Conservation (phyloP, 2,888 invertebrate species). For the Perizoma affinitatum region DNA sequence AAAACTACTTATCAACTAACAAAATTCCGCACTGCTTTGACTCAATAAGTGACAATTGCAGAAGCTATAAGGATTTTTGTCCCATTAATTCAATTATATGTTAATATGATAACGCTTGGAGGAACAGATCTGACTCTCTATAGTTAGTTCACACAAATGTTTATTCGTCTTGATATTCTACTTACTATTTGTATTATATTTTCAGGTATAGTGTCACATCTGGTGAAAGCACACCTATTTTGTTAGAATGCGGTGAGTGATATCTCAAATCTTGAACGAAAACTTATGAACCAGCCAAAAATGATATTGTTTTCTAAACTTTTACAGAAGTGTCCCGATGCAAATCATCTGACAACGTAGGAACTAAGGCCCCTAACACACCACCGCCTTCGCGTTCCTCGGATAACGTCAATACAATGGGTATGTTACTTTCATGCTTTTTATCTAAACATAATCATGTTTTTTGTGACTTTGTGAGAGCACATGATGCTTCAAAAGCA, state of each 20-base stretch:
- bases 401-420: constrained; percentile 79
- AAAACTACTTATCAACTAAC: no score
- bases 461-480: constrained; percentile 28
- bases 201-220: constrained; percentile 81
- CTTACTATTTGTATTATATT: constrained; percentile 6
- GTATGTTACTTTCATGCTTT: constrained; percentile 48
- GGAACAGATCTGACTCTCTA: no score
- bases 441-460: no score
- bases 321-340: constrained; percentile 75
- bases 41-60: no score
- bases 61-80: no score
- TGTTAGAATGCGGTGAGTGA: constrained; percentile 77
- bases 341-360: constrained; percentile 79
- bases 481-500: constrained; percentile 40
- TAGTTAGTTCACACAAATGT: no score
- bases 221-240: constrained; percentile 80
- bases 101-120: no score
- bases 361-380: constrained; percentile 62
- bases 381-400: constrained; percentile 79
- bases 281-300: neutral
- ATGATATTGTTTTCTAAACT: neutral
- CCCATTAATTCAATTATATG: no score
- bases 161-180: no score
- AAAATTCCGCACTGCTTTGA: no score
- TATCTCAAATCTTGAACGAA: neutral